Percentiles rank a stretch among this genome's conserved stretches.
These are phyloP conservation scores for Choristoneura fumiferana DNA, from an alignment of 1,140 invertebrate genomes.

Conservation along the genomic window DNA sequence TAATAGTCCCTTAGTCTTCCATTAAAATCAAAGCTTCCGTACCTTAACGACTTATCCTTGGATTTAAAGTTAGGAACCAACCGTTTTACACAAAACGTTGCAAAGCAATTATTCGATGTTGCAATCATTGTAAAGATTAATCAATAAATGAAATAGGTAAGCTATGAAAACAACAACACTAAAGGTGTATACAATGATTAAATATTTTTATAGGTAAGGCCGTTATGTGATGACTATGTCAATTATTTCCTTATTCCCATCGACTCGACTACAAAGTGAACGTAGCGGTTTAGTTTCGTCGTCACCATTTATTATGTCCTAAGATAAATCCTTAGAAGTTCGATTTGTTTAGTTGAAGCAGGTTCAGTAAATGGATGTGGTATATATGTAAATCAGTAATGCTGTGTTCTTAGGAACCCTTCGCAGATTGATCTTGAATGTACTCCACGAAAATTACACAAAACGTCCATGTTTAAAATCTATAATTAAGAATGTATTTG, in stretches of 20 bases:
- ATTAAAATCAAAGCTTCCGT: constrained; percentile 58
- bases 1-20: constrained; percentile 48
- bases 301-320: constrained; percentile 39
- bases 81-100: constrained; percentile 17
- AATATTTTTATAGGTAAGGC: constrained; percentile 12
- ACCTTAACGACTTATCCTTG: constrained; percentile 52
- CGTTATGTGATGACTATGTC: constrained; percentile 75
- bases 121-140: constrained; percentile 3
- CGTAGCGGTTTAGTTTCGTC: constrained; percentile 42
- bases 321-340: constrained; percentile 37
- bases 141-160: constrained; percentile 1
- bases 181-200: constrained; percentile 8
- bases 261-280: constrained; percentile 15
- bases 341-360: constrained; percentile 59
- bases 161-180: constrained; percentile 12
- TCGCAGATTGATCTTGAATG: constrained; percentile 41
- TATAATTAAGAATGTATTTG: too few species aligned
- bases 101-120: constrained; percentile 12
- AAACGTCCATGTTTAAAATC: constrained; percentile 20
- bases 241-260: constrained; percentile 71
- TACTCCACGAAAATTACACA: constrained; percentile 35
- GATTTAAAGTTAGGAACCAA: constrained; percentile 60
- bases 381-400: constrained; percentile 67
- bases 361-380: constrained; percentile 61
- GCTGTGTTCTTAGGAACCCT: constrained; percentile 62